These are phyloP conservation scores for Cataglyphis livida DNA, from an alignment of 2,888 invertebrate species.

Conservation along the genomic window DNA sequence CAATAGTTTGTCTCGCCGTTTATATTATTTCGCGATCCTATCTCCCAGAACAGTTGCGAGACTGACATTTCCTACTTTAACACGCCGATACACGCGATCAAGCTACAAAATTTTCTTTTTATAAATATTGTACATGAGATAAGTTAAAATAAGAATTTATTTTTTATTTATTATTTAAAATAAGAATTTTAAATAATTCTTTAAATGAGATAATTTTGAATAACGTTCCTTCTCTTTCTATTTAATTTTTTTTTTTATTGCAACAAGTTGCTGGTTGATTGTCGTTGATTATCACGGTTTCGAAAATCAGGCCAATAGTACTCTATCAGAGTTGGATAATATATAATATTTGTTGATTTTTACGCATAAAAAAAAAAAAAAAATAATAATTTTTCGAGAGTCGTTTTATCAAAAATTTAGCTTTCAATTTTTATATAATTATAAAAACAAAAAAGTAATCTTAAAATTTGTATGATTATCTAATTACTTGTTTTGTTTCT, in stretches of 20 bases:
- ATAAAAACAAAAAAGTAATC: background rate
- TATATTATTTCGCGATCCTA: constrained; percentile 27
- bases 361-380: background rate
- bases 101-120: background rate
- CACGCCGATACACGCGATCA: background rate
- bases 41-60: background rate
- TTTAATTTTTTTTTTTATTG: background rate
- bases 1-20: constrained; percentile 39
- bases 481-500: background rate
- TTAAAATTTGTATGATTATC: background rate
- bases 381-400: background rate
- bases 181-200: background rate
- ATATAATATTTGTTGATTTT: background rate
- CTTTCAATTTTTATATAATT: background rate
- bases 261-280: background rate
- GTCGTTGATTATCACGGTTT: constrained; percentile 70
- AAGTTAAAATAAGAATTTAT: background rate
- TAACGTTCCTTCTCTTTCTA: background rate
- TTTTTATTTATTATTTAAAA: background rate
- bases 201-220: background rate
- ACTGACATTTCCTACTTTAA: background rate
- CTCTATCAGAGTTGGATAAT: constrained; percentile 9
- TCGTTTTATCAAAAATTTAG: background rate
- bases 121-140: background rate
- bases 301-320: constrained; percentile 69